Conservation (phyloP, 2,797 vertebrate genomes). For the Danio tinwini region DNA sequence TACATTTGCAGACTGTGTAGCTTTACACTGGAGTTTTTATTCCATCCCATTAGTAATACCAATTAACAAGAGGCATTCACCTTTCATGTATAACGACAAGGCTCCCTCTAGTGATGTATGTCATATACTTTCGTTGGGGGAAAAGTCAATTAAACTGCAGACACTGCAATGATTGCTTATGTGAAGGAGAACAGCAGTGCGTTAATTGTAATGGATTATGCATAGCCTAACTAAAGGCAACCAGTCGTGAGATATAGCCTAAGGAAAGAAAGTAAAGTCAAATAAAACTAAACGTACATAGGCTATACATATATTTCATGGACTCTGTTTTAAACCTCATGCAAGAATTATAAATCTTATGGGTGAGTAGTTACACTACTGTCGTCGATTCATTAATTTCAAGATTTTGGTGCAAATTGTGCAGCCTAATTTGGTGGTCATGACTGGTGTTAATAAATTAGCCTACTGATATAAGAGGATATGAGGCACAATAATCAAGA, state of each 20-base stretch:
- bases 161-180: neutral
- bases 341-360: too few relatives aligned
- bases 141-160: neutral
- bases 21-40: neutral
- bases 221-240: neutral
- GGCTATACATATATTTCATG: too few relatives aligned
- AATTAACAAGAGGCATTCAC: neutral
- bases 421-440: too few relatives aligned
- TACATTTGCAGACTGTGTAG: neutral
- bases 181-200: neutral
- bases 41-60: neutral
- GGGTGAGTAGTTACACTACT: too few relatives aligned
- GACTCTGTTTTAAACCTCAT: too few relatives aligned
- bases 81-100: constrained; percentile 43
- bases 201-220: neutral
- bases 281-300: too few relatives aligned
- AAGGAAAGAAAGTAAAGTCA: neutral
- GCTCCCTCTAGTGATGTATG: constrained; percentile 68
- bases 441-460: too few relatives aligned
- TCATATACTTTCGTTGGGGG: neutral
- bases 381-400: too few relatives aligned
- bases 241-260: neutral
- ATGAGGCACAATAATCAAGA: too few relatives aligned
- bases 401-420: too few relatives aligned
- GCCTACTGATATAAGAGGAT: too few relatives aligned